These are phyloP conservation scores for Plutomurus gul DNA, from an alignment of 1,140 invertebrate species.

Conservation along the genomic window DNA sequence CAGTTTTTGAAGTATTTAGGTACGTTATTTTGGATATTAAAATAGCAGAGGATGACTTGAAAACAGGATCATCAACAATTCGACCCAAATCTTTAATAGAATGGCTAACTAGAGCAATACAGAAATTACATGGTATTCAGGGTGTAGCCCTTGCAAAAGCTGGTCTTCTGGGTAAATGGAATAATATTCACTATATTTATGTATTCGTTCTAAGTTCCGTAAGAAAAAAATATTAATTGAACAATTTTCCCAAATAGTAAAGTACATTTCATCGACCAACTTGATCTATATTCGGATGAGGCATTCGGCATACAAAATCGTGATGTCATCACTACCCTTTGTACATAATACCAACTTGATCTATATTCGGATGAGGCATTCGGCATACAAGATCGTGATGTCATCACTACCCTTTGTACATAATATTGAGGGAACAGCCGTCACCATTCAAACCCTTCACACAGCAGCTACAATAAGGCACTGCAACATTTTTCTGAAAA, in stretches of 20 bases:
- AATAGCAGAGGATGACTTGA: background rate
- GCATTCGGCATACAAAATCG: conserved; percentile 40
- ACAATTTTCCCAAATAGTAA: no score
- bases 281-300: conserved; percentile 37
- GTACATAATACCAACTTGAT: conserved; percentile 18
- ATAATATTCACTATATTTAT: background rate
- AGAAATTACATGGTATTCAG: conserved; percentile 44
- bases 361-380: conserved; percentile 38
- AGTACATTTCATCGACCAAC: conserved; percentile 37
- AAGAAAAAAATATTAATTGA: no score
- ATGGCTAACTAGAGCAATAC: conserved; percentile 38
- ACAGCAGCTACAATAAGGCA: conserved; percentile 45
- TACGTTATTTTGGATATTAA: conserved; percentile 31
- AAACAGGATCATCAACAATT: background rate
- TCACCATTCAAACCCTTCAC: conserved; percentile 34
- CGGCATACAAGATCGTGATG: conserved; percentile 39
- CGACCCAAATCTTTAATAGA: conserved; percentile 4
- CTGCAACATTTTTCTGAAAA: conserved; percentile 41
- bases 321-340: conserved; percentile 38
- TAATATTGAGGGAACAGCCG: conserved; percentile 1
- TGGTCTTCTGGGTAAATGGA: conserved; percentile 38
- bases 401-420: conserved; percentile 40
- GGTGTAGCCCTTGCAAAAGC: conserved; percentile 38
- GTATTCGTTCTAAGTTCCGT: background rate
- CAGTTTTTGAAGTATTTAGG: background rate